These are phyloP conservation scores for Caenorhabditis zanzibari DNA, from an alignment of 2,888 invertebrate genomes.

Conservation along the genomic window DNA sequence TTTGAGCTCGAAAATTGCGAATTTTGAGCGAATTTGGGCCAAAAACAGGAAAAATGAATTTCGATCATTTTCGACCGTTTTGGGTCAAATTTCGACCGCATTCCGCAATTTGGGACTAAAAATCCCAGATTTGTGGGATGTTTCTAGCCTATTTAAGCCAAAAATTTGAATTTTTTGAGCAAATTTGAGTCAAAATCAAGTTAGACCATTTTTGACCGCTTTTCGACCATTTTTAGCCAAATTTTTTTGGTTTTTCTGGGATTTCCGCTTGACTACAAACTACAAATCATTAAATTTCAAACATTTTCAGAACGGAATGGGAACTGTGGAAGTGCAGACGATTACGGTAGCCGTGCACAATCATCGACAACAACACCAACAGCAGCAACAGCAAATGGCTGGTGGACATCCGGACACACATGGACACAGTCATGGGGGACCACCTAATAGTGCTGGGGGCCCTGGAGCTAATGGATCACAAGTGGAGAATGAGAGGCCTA, in stretches of 20 bases:
- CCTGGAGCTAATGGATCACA: background rate
- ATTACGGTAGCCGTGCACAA: conserved; percentile 64
- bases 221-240: background rate
- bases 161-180: conserved; percentile 1
- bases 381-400: background rate
- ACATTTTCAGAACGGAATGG: conserved; percentile 61
- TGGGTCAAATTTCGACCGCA: background rate
- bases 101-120: too few relatives aligned
- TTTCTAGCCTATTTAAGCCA: too few relatives aligned
- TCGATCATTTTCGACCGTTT: too few relatives aligned
- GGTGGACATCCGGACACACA: background rate
- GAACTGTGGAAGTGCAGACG: conserved; percentile 68
- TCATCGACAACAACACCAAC: conserved; percentile 9
- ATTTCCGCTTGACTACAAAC: background rate
- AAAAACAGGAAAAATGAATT: background rate
- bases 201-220: background rate
- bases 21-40: background rate
- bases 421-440: background rate
- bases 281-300: conserved; percentile 14
- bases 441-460: too few relatives aligned
- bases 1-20: too few relatives aligned
- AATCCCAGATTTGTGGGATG: too few relatives aligned
- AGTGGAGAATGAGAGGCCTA: conserved; percentile 8
- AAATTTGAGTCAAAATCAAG: background rate
- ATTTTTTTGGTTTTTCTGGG: background rate